Evolutionary conservation across 2,888 invertebrate species (phyloP).

Genomic region (Monopis laevigella): DNA sequence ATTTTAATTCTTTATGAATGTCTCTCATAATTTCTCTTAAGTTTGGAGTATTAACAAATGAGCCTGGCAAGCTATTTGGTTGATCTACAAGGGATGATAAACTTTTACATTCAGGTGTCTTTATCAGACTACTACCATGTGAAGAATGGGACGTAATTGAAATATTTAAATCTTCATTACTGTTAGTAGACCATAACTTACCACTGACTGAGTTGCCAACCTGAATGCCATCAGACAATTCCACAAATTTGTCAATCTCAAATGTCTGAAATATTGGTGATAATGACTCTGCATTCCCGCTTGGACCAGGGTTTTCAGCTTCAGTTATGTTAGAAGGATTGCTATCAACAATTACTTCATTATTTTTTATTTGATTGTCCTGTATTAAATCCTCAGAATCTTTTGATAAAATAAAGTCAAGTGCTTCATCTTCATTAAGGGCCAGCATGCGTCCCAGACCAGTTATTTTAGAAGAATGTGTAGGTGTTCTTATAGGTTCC

Average conservation of each 20-base stretch:
- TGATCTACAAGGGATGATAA: slow-evolving; percentile 52
- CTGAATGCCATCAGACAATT: slow-evolving; percentile 35
- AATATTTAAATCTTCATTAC: slow-evolving; percentile 58
- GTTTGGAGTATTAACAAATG: slow-evolving; percentile 33
- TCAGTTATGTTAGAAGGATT: neutral
- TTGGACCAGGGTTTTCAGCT: slow-evolving; percentile 38
- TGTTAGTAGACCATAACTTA: slow-evolving; percentile 69
- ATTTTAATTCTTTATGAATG: slow-evolving; percentile 49
- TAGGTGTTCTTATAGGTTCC: slow-evolving; percentile 41
- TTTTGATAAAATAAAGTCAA: slow-evolving; percentile 73
- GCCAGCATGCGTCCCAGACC: slow-evolving; percentile 59
- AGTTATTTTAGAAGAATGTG: slow-evolving; percentile 36
- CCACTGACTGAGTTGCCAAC: slow-evolving; percentile 72
- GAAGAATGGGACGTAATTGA: slow-evolving; percentile 62
- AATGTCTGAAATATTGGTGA: slow-evolving; percentile 29
- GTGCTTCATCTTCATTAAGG: slow-evolving; percentile 76
- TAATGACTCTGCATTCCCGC: slow-evolving; percentile 32
- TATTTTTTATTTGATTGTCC: slow-evolving; percentile 12
- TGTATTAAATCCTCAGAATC: slow-evolving; percentile 36
- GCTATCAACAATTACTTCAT: slow-evolving; percentile 13
- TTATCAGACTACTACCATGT: slow-evolving; percentile 56
- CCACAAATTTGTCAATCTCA: slow-evolving; percentile 41
- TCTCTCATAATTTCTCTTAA: slow-evolving; percentile 70
- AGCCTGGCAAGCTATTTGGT: slow-evolving; percentile 39
- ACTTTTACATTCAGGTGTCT: slow-evolving; percentile 60